phyloP scores from a whole-genome alignment of 2,888 invertebrate species.

The Athetis lepigone region DNA sequence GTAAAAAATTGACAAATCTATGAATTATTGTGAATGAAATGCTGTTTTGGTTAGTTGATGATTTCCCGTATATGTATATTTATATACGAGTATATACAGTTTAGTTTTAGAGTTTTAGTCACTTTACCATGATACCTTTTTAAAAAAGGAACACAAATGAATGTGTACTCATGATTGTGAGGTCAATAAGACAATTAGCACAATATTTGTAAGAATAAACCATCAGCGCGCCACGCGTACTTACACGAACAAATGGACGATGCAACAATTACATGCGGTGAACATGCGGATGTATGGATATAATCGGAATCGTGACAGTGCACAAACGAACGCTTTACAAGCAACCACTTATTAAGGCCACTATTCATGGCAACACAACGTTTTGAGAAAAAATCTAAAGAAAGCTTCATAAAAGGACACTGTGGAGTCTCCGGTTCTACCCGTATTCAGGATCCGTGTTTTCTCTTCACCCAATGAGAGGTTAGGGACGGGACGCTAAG shows the following conservation, averaged over 20 bases:
- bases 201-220: constrained; percentile 43
- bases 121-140: constrained; percentile 17
- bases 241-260: constrained; percentile 47
- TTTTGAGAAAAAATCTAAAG: constrained; percentile 10
- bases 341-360: constrained; percentile 27
- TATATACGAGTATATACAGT: too few relatives aligned
- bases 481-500: constrained; percentile 36
- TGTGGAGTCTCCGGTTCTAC: constrained; percentile 59
- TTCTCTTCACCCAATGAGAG: constrained; percentile 23
- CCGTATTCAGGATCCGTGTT: constrained; percentile 34
- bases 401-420: constrained; percentile 54
- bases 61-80: too few relatives aligned
- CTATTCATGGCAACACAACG: constrained; percentile 7
- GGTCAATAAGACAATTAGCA: constrained; percentile 46
- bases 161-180: constrained; percentile 37
- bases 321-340: constrained; percentile 45
- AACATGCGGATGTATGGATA: constrained; percentile 68
- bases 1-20: constrained; percentile 64
- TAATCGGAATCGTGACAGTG: constrained; percentile 58
- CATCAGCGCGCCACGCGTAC: constrained; percentile 51
- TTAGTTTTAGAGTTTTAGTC: constrained; percentile 36
- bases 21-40: constrained; percentile 5
- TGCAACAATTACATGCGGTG: constrained; percentile 72
- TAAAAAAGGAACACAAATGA: constrained; percentile 30
- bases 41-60: too few relatives aligned